Percentiles rank a stretch among this genome's conserved stretches.
These are phyloP conservation scores for Zophobas atratus DNA, from an alignment of 1,140 invertebrate species.

Conservation along the genomic window DNA sequence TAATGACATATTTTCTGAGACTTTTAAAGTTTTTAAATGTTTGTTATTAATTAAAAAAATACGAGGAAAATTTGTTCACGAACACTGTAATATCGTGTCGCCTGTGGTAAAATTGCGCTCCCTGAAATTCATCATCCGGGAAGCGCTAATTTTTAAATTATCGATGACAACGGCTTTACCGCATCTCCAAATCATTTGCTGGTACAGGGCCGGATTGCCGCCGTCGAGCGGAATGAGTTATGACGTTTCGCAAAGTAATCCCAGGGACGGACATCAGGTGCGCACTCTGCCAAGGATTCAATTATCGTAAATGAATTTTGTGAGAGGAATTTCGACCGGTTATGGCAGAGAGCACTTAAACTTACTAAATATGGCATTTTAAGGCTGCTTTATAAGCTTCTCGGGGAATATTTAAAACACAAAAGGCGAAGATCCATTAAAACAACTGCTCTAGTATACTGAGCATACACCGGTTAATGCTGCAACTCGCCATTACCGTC, in stretches of 20 bases:
- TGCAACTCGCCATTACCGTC: conserved; percentile 21
- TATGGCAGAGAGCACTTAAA: conserved; percentile 17
- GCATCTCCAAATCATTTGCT: conserved; percentile 1
- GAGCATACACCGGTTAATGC: conserved; percentile 5
- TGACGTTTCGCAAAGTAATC: conserved; percentile 26
- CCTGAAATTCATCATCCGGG: too few species aligned
- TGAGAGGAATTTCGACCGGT: conserved; percentile 19
- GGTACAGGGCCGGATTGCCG: conserved; percentile 3
- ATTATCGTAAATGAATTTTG: conserved; percentile 37
- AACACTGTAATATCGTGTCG: too few species aligned
- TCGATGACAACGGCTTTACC: too few species aligned
- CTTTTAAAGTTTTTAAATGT: too few species aligned
- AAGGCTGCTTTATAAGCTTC: neutral
- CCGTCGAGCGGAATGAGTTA: conserved; percentile 12
- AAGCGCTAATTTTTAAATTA: too few species aligned
- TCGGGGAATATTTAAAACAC: conserved; percentile 12
- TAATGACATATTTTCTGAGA: too few species aligned
- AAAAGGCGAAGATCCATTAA: conserved; percentile 32
- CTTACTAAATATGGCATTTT: conserved; percentile 30
- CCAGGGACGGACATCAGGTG: conserved; percentile 29
- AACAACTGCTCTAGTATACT: conserved; percentile 14
- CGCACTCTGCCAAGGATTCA: conserved; percentile 21
- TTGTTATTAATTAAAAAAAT: too few species aligned
- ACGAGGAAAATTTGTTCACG: too few species aligned
- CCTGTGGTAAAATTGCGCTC: too few species aligned